Percentiles rank a stretch among this genome's conserved stretches.
phyloP scores from a whole-genome alignment of 1,140 invertebrate genomes.

The Alviniconcha marisindica region DNA sequence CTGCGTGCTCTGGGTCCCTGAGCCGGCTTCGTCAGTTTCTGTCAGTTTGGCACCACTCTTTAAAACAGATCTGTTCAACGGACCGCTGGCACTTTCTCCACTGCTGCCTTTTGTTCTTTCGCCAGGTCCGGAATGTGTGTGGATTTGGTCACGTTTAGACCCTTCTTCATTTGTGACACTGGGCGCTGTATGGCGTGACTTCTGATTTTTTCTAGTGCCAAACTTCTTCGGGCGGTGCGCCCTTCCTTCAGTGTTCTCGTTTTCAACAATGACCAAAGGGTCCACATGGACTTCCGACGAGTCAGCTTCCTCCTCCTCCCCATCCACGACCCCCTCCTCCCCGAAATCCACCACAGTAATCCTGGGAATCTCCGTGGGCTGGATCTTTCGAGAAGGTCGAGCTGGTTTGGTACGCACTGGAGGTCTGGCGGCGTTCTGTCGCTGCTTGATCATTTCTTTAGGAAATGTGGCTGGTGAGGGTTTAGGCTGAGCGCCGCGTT shows the following conservation, averaged over 20 bases:
- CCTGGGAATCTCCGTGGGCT: constrained; percentile 7
- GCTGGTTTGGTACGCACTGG: constrained; percentile 3
- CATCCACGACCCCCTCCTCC: constrained; percentile 8
- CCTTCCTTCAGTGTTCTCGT: not conserved
- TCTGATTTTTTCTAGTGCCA: not conserved
- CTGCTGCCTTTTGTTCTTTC: not conserved
- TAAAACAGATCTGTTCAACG: too few relatives aligned
- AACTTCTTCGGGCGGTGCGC: not conserved
- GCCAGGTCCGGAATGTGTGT: not conserved
- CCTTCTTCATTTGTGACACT: not conserved
- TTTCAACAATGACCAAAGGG: constrained; percentile 18
- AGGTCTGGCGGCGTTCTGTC: not conserved
- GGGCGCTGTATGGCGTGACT: too few relatives aligned
- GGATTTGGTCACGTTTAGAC: not conserved
- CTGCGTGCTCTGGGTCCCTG: not conserved
- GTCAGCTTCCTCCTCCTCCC: not conserved
- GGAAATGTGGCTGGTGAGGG: not conserved
- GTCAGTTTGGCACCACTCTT: not conserved
- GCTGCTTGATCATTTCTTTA: not conserved
- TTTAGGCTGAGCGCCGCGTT: not conserved
- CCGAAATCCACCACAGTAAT: constrained; percentile 36
- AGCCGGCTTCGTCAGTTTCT: not conserved
- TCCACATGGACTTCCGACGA: constrained; percentile 2
- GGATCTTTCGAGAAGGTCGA: constrained; percentile 9
- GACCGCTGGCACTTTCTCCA: not conserved